phyloP scores from a whole-genome alignment of 2,888 invertebrate species.

The Athalia cordata region DNA sequence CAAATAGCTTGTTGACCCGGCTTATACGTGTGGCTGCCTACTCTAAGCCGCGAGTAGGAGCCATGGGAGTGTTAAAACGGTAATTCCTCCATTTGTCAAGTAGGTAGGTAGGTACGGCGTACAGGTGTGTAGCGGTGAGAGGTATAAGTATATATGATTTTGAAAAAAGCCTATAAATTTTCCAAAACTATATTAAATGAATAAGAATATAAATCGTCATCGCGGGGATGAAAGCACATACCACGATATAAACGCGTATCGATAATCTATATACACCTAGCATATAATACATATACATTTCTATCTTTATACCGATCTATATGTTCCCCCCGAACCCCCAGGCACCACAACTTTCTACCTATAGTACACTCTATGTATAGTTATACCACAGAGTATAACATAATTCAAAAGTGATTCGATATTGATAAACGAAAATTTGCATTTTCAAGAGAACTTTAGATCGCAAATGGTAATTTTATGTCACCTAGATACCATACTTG shows the following conservation, averaged over 20 bases:
- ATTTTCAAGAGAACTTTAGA: constrained; percentile 23
- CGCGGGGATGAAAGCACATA: neutral
- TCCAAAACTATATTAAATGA: neutral
- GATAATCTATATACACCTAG: too few relatives aligned
- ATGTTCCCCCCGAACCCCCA: neutral
- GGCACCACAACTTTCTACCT: neutral
- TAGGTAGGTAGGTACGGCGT: too few relatives aligned
- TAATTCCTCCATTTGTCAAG: neutral
- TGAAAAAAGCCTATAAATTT: neutral
- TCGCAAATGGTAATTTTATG: constrained; percentile 32
- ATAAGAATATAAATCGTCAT: neutral
- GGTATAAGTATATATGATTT: too few relatives aligned
- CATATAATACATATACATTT: neutral
- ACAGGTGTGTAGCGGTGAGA: neutral
- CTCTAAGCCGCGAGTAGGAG: constrained; percentile 13
- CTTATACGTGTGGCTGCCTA: constrained; percentile 13
- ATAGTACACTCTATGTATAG: neutral
- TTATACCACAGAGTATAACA: neutral
- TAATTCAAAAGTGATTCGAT: constrained; percentile 19
- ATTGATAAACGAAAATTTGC: constrained; percentile 32
- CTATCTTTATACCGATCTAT: neutral
- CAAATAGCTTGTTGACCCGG: constrained; percentile 41
- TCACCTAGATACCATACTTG: neutral
- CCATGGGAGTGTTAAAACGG: constrained; percentile 19
- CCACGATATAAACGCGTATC: too few relatives aligned